Conservation (phyloP, 2,797 vertebrate species). For the Yasuhikotakia modesta region DNA sequence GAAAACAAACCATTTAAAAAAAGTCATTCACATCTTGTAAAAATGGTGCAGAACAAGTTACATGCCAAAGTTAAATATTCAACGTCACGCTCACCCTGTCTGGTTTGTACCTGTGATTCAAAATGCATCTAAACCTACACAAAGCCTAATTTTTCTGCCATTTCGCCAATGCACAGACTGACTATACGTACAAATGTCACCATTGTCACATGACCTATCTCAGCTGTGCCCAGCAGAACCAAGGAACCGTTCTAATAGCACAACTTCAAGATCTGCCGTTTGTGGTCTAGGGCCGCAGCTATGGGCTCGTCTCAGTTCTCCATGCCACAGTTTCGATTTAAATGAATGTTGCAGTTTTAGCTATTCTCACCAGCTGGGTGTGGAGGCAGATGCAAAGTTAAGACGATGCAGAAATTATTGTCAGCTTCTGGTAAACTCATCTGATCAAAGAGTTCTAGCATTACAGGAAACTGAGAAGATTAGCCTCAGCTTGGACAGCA, state of each 20-base stretch:
- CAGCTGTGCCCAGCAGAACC: slow-evolving; percentile 42
- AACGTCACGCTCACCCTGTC: background rate
- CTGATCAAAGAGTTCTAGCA: slow-evolving; percentile 59
- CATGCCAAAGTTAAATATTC: no score
- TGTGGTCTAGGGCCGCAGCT: slow-evolving; percentile 69
- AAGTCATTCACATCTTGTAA: no score
- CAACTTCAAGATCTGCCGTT: slow-evolving; percentile 64
- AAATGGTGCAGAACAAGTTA: no score
- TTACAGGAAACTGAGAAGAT: slow-evolving; percentile 64
- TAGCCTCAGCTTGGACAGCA: slow-evolving; percentile 50
- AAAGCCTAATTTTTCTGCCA: slow-evolving; percentile 43
- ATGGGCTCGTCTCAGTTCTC: slow-evolving; percentile 51
- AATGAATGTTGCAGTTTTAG: background rate
- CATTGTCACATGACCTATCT: slow-evolving; percentile 36
- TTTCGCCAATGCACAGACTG: slow-evolving; percentile 41
- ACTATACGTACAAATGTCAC: slow-evolving; percentile 30
- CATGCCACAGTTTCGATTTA: slow-evolving; percentile 58
- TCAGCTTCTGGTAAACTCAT: slow-evolving; percentile 64
- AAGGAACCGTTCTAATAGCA: slow-evolving; percentile 24
- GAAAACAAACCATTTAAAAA: background rate
- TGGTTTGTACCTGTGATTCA: background rate
- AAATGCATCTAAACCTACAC: background rate
- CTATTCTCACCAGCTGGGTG: slow-evolving; percentile 58
- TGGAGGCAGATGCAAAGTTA: slow-evolving; percentile 62
- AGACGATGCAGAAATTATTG: slow-evolving; percentile 48